Evolutionary conservation across 2,113 vertebrate species (phyloP), one percentile per base, ranked within the genome.

Genomic region (Lophius piscatorius): DNA sequence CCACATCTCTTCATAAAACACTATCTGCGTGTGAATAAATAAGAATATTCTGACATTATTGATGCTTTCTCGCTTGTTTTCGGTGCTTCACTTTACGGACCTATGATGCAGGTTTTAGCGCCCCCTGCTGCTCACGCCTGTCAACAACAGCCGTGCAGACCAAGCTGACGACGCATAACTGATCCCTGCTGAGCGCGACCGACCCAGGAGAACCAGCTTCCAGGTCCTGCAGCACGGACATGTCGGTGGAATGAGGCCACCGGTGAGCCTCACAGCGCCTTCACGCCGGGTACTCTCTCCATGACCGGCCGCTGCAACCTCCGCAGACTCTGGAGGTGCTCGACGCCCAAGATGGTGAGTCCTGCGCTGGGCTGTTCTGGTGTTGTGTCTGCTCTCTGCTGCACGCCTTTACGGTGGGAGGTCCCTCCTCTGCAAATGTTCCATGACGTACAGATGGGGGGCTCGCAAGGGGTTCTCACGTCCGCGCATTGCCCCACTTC

Each of bases 361-460:
- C 76, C 73, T 55, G 61, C 33, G 78, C 63, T 58, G 63, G 66
- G 44, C 60, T 61, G 52, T 11, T 69, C 69, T 67, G 4, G 45
- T 81, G 86, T 83, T 82, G 83, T 78, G 83, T 85, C 81, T 80
- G 62, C 78, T 69, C 71, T 39, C 68, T 40, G 82, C n/a, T 58
- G 87, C 81, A 78, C 87, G 84, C 84, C 79, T 85, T 74, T 71
- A 63, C 77, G 76, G 79, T 82, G 83, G 89, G 88, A 81, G 86
- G 82, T 80, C 56, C 78, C 79, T 67, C 44, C 47, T 69, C 82
- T 63, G 85, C 76, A 83, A 90, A 90, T 87, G 85, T 91, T 91
- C 88, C 83, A 88, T 91, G 86, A 91, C 85, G 85, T 84, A 59
- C 74, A 56, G 57, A 73, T 78, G 74, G 88, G 87, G 84, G 85